Evolutionary conservation across 2,113 vertebrate genomes (phyloP), one percentile per base, ranked within the genome.

Genomic region (Orientallactaga bullata): DNA sequence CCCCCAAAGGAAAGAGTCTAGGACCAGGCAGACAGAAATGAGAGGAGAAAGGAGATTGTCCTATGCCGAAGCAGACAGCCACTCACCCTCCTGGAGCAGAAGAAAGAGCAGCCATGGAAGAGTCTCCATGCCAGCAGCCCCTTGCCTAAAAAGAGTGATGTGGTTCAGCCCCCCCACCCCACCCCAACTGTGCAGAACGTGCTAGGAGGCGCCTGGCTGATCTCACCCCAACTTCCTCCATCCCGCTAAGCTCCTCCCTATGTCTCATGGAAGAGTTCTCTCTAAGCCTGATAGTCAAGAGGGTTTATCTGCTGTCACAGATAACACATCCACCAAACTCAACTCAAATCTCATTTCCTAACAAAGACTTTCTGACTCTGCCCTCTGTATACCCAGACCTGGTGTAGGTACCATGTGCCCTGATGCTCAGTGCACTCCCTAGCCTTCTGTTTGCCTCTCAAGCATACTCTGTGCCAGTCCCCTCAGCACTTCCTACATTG

Each of bases 81-180:
- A 82, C 92, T 96, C 91, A 95, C 93, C 93, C 91, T 86, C 37
- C 35, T 39, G 51, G 65, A 95, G 77, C 55, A 74, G 7, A 21
- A 95, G 61, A 18, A 91, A 55, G 11, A 95, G 30, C 30, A 93
- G 85, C 89, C 89, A 80, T 2, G 0, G 28, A 47, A 96, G 18
- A 7, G 66, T 17, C 13, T 26, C 37, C 91, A 91, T 95, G 42
- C 21, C 80, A 20, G 69, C 42, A 68, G 66, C 77, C 35, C 0
- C 1, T 28, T 16, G 28, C 15, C 60, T 12, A 6, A 15, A 2
- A 61, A 20, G n/a, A 20, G 60, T 32, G 58, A 39, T 15, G 18
- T 28, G 6, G 35, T 79, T 79, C 30, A 18, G 61, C 8, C 4
- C 42, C 55, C 55, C 55, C 12, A 47, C n/a, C n/a, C n/a, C n/a